Evolutionary conservation across 2,113 vertebrate species (phyloP), one percentile per base, ranked within the genome.

Genomic region (Pungitius pungitius): DNA sequence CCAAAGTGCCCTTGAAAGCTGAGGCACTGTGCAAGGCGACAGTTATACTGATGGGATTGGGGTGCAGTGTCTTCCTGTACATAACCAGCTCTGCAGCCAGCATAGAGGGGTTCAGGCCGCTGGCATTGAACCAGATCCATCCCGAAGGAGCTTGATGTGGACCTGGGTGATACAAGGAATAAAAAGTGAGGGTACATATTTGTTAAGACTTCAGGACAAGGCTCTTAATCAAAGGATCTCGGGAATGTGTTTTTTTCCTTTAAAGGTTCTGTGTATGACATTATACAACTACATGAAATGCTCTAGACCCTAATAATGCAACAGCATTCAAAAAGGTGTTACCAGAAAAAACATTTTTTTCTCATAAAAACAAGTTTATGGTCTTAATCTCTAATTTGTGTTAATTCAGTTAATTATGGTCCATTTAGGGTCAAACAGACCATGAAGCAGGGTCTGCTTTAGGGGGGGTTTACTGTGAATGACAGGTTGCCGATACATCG

Each of bases 61-160:
- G 81, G 49, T 93, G 87, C 15, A 93, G 88, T 27, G 83, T 85
- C 56, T 90, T 93, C 47, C 92, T 89, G 73, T 90, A 83, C 71
- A 93, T 69, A 20, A 92, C 92, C 75, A 94, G 65, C 78, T 95
- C 92, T 3, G 91, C 85, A 8, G 73, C 81, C 45, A 77, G 75
- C 88, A 91, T 90, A 40, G 86, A 84, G 7, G 86, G 82, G 65
- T 83, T 87, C 57, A 89, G 59, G 51, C 69, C 78, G 65, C 85
- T 93, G 59, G 88, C 40, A 17, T 81, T 90, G 75, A 94, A 93
- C 89, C 91, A 94, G 55, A 93, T 90, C 92, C 90, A 92, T 8
- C 90, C 92, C 37, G 84, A 85, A 0, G 82, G 89, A 58, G 75
- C 70, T 1, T 74, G 65, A 67, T 69, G 68, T 71, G 85, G 74